Percentiles rank a stretch among this genome's conserved stretches.
These are phyloP conservation scores for Cygnus olor DNA, from an alignment of 2,797 vertebrate genomes.

Conservation along the genomic window DNA sequence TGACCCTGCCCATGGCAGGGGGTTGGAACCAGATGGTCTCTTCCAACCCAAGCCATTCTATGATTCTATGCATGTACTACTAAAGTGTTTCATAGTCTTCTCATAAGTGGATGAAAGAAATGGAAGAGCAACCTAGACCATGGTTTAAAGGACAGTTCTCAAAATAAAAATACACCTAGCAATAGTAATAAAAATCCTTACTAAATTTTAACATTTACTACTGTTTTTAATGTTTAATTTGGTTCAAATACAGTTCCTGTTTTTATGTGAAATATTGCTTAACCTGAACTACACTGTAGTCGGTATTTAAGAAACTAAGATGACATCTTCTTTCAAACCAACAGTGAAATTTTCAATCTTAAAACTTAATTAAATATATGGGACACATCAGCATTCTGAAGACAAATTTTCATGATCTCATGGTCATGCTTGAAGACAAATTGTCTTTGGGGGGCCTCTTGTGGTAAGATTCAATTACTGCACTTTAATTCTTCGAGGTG, in stretches of 20 bases:
- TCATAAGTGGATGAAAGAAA: not conserved
- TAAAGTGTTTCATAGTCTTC: not conserved
- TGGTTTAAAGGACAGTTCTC: not conserved
- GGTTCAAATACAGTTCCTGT: not conserved
- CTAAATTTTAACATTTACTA: not conserved
- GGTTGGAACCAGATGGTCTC: too few relatives aligned
- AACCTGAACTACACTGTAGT: not conserved
- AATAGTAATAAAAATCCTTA: not conserved
- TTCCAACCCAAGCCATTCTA: too few relatives aligned
- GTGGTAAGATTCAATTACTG: constrained; percentile 64
- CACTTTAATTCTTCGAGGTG: not conserved
- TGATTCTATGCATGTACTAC: not conserved
- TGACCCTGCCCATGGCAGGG: too few relatives aligned
- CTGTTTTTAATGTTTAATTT: not conserved
- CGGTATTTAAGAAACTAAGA: not conserved
- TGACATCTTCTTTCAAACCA: not conserved
- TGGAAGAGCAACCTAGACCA: not conserved
- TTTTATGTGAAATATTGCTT: not conserved
- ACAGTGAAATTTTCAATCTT: not conserved
- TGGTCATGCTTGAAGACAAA: constrained; percentile 11
- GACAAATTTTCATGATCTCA: not conserved
- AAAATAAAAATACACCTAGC: not conserved
- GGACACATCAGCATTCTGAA: not conserved
- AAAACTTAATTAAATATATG: not conserved
- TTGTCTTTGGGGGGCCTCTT: constrained; percentile 74